Evolutionary conservation across 2,888 invertebrate species (phyloP).

Genomic region (Nemapogon koenigi): DNA sequence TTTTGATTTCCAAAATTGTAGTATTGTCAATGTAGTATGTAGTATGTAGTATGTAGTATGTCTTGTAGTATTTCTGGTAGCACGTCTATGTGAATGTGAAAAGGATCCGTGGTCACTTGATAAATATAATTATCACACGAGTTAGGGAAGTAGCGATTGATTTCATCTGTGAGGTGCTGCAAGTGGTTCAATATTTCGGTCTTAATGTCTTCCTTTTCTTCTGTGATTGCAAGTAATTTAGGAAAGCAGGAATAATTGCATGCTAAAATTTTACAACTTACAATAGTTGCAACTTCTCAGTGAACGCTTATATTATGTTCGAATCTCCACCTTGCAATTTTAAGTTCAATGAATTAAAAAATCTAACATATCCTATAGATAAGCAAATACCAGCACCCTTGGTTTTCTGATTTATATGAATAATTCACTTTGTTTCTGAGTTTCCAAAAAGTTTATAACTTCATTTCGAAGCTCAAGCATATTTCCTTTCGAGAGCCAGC

Average conservation of each 20-base stretch:
- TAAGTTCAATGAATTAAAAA: background rate
- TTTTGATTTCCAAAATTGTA: slow-evolving; percentile 3
- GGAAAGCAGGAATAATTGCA: background rate
- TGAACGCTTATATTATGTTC: background rate
- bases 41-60: no score
- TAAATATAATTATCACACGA: slow-evolving; percentile 1
- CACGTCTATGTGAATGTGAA: background rate
- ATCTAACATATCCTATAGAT: background rate
- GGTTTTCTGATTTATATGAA: background rate
- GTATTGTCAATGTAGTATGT: no score
- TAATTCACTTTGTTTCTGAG: background rate
- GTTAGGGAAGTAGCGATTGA: background rate
- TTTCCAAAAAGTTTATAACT: slow-evolving; percentile 11
- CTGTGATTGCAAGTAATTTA: background rate
- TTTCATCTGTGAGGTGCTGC: slow-evolving; percentile 3
- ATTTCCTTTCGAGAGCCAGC: slow-evolving; percentile 15
- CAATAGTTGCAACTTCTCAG: background rate
- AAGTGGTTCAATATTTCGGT: slow-evolving; percentile 2
- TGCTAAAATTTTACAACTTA: background rate
- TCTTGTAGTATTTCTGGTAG: slow-evolving; percentile 2
- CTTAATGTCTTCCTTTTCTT: slow-evolving; percentile 3
- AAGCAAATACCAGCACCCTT: background rate
- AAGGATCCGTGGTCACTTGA: slow-evolving; percentile 4
- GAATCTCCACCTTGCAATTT: background rate
- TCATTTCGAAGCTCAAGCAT: slow-evolving; percentile 14